Conservation (phyloP, 2,888 invertebrate genomes). For the Thera obeliscata region DNA sequence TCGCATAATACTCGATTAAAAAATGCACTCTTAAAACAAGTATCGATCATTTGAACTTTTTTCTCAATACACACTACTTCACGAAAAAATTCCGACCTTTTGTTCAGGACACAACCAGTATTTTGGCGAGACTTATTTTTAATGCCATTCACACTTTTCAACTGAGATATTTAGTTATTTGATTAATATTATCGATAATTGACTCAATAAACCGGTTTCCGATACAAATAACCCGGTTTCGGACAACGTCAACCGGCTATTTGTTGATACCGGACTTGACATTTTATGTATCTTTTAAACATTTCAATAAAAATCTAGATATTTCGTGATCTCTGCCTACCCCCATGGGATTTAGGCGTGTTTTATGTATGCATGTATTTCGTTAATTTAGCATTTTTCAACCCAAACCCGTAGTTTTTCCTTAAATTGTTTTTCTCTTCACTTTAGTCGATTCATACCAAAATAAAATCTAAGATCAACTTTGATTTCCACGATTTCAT, state of each 20-base stretch:
- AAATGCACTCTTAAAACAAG: not conserved
- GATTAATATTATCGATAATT: not conserved
- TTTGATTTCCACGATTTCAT: not conserved
- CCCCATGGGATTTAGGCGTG: too few relatives aligned
- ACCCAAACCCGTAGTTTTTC: not conserved
- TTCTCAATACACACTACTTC: not conserved
- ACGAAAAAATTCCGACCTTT: not conserved
- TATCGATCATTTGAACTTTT: not conserved
- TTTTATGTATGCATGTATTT: too few relatives aligned
- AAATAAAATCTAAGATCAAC: not conserved
- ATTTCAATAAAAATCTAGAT: slow-evolving; percentile 8
- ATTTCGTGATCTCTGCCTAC: not conserved
- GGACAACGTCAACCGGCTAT: not conserved
- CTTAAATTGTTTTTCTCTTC: not conserved
- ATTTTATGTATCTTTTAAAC: not conserved
- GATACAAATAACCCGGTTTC: not conserved
- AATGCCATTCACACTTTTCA: not conserved
- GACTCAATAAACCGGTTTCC: not conserved
- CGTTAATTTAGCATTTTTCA: not conserved
- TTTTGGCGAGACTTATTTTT: slow-evolving; percentile 32
- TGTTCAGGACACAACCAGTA: slow-evolving; percentile 27
- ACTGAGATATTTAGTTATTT: slow-evolving; percentile 17
- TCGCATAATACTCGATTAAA: not conserved
- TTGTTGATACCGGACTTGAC: too few relatives aligned
- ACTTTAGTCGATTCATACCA: not conserved